Base-by-base conservation (phyloP, 2,888 invertebrate species). In the Odontomyia ornata region DNA sequence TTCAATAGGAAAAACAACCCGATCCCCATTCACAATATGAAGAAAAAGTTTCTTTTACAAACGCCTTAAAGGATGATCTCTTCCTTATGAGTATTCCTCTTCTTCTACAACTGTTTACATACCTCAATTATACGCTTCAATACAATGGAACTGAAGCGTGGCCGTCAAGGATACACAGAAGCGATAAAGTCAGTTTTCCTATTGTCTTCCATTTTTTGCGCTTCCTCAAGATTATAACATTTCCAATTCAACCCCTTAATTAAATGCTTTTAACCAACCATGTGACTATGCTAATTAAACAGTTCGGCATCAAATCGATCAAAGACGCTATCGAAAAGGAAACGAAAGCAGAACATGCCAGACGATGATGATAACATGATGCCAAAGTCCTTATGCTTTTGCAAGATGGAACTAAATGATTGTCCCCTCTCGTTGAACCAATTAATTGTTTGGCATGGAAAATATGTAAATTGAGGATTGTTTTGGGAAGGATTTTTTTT, bases 251-350 rank as follows among this genome's bases (percentile, higher is more conserved):
- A 67, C 57, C 75, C 77, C 46, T 77, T 77, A 77, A 77, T 77
- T 77, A 75, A 76, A 57, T 47, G 46, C 75, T 71, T 76, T 76
- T 60, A 71, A 46, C 64, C 47, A 56, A 76, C 43, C 65, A 73
- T 76, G 76, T 78, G 64, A 73, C 73, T 78, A 76, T 78, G 78
- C 76, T 78, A 78, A 78, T 78, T 78, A 78, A 78, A 78, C 52
- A 46, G 60, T 75, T 76, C 76, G 76, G 69, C 69, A 69, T 46
- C 69, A 47, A 73, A 57, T 73, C 73, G 73, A 73, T 73, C 69
- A 69, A 69, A 69, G 28, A 60, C 28, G 64, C 65, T n/a, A n/a
- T n/a, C 36, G 36, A 36, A 36, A 36, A 9, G 9, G 9, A 36
- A 30, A 36, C 60, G 36, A 57, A 36, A 73, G 56, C 21, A 72